A percentile compares a stretch with the other conserved stretches of the same genome.
phyloP scores from a whole-genome alignment of 2,797 vertebrate species.

The Rhinoraja longicauda region DNA sequence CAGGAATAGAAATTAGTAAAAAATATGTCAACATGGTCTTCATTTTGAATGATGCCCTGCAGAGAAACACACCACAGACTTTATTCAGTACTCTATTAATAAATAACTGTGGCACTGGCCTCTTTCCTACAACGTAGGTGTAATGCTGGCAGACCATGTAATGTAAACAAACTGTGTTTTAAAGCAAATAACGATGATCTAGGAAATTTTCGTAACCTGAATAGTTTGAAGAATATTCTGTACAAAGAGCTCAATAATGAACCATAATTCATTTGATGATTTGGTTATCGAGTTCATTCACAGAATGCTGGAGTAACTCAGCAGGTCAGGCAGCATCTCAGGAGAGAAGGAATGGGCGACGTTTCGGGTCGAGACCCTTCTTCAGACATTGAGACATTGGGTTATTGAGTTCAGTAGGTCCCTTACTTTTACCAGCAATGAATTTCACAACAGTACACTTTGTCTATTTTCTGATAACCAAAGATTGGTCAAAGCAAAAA shows the following conservation, averaged over 20 bases:
- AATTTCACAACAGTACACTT: too few species aligned
- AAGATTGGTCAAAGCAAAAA: too few species aligned
- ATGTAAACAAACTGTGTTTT: background rate
- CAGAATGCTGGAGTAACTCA: too few species aligned
- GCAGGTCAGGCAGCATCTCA: too few species aligned
- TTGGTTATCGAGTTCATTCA: too few species aligned
- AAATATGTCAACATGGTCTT: conserved; percentile 37
- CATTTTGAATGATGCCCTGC: background rate
- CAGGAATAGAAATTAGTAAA: conserved; percentile 47
- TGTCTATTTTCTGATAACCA: too few species aligned
- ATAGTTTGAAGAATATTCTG: background rate
- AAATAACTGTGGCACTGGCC: background rate
- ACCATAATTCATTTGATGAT: background rate
- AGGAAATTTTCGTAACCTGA: background rate
- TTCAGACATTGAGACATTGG: too few species aligned
- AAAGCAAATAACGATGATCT: conserved; percentile 10
- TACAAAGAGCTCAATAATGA: background rate
- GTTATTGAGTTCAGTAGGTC: too few species aligned
- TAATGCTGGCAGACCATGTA: background rate
- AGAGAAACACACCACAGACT: background rate
- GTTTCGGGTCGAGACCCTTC: too few species aligned
- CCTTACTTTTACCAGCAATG: too few species aligned
- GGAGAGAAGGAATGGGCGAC: too few species aligned
- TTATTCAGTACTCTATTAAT: conserved; percentile 13
- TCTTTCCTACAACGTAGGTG: background rate